Conservation (phyloP, 2,797 vertebrate species). For the Pitangus sulphuratus region DNA sequence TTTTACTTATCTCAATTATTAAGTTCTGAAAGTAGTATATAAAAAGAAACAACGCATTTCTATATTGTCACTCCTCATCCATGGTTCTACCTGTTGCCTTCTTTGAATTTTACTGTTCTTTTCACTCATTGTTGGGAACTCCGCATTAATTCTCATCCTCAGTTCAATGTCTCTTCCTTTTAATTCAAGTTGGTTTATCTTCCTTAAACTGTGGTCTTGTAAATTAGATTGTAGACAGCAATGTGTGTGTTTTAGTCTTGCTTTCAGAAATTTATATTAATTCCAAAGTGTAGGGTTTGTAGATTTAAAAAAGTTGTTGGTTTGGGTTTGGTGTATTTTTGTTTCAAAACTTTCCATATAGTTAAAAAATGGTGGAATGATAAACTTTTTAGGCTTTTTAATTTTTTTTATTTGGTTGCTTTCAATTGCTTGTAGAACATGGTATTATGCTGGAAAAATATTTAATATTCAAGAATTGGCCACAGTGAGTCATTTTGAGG, state of each 20-base stretch:
- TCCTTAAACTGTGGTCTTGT: neutral
- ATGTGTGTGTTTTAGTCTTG: neutral
- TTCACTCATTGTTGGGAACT: neutral
- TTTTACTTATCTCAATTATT: neutral
- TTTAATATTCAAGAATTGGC: neutral
- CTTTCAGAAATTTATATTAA: neutral
- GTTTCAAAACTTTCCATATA: neutral
- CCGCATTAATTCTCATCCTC: neutral
- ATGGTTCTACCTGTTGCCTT: neutral
- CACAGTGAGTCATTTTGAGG: neutral
- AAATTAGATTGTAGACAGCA: neutral
- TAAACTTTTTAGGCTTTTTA: neutral
- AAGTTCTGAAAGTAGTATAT: neutral
- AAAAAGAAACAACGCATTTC: neutral
- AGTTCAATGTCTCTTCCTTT: neutral
- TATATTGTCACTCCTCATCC: neutral
- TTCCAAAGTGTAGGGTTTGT: neutral
- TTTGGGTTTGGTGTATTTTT: neutral
- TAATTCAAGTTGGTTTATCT: neutral
- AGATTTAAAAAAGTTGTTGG: neutral
- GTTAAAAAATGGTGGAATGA: neutral
- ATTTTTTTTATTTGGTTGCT: neutral
- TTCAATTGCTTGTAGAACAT: neutral
- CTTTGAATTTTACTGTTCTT: neutral
- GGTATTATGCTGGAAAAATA: neutral